phyloP scores from a whole-genome alignment of 2,113 vertebrate genomes.

The Gadus chalcogrammus region DNA sequence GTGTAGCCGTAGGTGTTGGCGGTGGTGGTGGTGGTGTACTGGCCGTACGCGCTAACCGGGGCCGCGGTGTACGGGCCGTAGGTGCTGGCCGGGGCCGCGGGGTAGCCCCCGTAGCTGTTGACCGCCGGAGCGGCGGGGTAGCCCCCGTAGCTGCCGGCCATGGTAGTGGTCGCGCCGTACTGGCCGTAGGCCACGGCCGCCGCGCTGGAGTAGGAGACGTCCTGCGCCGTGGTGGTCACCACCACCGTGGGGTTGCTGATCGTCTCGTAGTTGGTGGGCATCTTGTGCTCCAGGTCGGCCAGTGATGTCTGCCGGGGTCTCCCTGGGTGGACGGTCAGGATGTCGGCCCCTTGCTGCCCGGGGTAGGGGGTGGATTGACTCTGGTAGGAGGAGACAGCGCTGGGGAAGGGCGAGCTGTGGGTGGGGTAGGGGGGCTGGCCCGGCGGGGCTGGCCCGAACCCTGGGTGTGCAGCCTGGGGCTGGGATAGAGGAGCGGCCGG shows the following conservation, averaged over 20 bases:
- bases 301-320: slow-evolving; percentile 90
- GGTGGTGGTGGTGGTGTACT: slow-evolving; percentile 74
- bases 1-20: slow-evolving; percentile 74
- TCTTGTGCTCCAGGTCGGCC: slow-evolving; percentile 93
- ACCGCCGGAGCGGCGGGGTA: slow-evolving; percentile 68
- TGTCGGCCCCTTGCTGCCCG: slow-evolving; percentile 76
- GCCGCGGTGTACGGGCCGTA: slow-evolving; percentile 70
- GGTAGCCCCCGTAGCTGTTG: slow-evolving; percentile 70
- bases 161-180: slow-evolving; percentile 64
- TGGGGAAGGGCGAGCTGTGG: slow-evolving; percentile 79
- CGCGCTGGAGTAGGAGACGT: slow-evolving; percentile 68
- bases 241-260: slow-evolving; percentile 78
- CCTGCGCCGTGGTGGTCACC: slow-evolving; percentile 79
- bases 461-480: slow-evolving; percentile 74
- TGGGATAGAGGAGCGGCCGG: slow-evolving; percentile 67
- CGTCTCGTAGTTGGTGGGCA: slow-evolving; percentile 93
- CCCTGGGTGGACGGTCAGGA: slow-evolving; percentile 75
- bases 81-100: slow-evolving; percentile 66
- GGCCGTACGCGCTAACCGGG: slow-evolving; percentile 75
- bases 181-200: slow-evolving; percentile 69
- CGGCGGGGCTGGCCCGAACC: slow-evolving; percentile 77
- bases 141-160: slow-evolving; percentile 69
- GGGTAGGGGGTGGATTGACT: slow-evolving; percentile 78
- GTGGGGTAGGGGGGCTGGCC: slow-evolving; percentile 80
- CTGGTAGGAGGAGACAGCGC: slow-evolving; percentile 74